These are phyloP conservation scores for Oscheius sp. DNA, from an alignment of 2,888 invertebrate species.

Conservation along the genomic window DNA sequence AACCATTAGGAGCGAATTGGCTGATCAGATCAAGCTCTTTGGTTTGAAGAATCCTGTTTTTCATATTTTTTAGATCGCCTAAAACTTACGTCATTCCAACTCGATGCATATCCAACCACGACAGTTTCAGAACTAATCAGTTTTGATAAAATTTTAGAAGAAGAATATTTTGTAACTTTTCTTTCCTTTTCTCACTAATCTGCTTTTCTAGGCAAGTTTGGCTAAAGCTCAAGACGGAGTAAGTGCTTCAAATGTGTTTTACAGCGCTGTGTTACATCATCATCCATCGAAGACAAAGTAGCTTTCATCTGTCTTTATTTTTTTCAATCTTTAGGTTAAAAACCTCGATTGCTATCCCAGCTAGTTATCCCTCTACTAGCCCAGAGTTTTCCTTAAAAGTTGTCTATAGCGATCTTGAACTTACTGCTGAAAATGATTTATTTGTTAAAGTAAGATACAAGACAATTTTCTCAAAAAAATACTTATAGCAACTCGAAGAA, in stretches of 20 bases:
- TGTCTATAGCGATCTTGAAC: background rate
- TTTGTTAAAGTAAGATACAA: background rate
- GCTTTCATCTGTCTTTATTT: background rate
- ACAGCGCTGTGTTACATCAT: background rate
- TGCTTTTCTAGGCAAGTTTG: background rate
- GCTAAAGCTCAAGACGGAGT: background rate
- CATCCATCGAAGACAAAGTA: background rate
- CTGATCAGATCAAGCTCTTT: background rate
- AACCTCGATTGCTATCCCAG: background rate
- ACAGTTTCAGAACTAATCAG: background rate
- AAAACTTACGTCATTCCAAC: background rate
- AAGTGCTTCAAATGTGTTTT: background rate
- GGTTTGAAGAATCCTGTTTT: background rate
- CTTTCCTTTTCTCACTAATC: background rate
- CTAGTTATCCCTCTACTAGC: background rate
- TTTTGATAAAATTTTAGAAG: constrained; percentile 4
- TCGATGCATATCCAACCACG: background rate
- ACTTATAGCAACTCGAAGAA: background rate
- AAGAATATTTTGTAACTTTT: constrained; percentile 9
- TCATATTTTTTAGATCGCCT: background rate
- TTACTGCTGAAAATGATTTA: background rate
- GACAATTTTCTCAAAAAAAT: no score
- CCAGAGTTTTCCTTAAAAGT: background rate
- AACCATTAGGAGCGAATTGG: constrained; percentile 13
- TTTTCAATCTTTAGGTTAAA: constrained; percentile 6